Percentiles rank a stretch among this genome's conserved stretches.
Evolutionary conservation across 1,140 invertebrate genomes (phyloP).

Genomic region (Watersipora subatra): DNA sequence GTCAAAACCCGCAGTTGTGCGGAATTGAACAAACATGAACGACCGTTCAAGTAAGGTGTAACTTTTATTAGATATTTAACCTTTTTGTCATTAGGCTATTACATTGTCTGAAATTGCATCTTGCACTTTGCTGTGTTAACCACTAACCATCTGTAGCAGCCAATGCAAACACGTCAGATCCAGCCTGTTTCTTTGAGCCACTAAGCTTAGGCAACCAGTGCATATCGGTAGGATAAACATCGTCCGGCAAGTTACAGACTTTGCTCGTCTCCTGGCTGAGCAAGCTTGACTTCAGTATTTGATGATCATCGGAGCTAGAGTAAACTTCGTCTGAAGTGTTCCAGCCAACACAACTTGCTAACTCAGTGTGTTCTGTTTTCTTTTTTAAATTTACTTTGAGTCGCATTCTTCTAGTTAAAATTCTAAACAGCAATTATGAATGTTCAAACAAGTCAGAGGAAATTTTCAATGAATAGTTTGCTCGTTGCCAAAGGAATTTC

Average conservation of each 20-base stretch:
- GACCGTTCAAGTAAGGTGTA: too few species aligned
- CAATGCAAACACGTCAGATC: conserved; percentile 66
- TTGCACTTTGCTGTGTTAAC: too few species aligned
- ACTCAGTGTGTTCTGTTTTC: conserved; percentile 51
- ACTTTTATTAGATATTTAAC: too few species aligned
- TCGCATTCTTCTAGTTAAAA: conserved; percentile 55
- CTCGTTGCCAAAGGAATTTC: conserved; percentile 11
- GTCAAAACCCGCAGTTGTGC: too few species aligned
- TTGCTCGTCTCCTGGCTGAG: conserved; percentile 56
- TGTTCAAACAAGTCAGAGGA: too few species aligned
- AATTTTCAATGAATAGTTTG: too few species aligned
- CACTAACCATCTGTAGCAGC: conserved; percentile 68
- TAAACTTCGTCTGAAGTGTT: conserved; percentile 78
- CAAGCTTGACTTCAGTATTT: conserved; percentile 74
- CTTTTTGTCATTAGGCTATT: too few species aligned
- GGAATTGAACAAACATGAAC: too few species aligned
- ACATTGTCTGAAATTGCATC: too few species aligned
- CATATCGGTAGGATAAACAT: conserved; percentile 74
- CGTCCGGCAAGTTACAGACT: conserved; percentile 61
- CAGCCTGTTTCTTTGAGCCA: conserved; percentile 53
- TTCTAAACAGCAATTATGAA: conserved; percentile 5
- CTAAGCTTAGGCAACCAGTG: conserved; percentile 58
- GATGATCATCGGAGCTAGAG: conserved; percentile 81
- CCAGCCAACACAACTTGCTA: conserved; percentile 78
- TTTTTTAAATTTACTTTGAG: conserved; percentile 62